These are phyloP conservation scores for Cantharis nigra DNA, from an alignment of 2,888 invertebrate genomes.

Conservation along the genomic window DNA sequence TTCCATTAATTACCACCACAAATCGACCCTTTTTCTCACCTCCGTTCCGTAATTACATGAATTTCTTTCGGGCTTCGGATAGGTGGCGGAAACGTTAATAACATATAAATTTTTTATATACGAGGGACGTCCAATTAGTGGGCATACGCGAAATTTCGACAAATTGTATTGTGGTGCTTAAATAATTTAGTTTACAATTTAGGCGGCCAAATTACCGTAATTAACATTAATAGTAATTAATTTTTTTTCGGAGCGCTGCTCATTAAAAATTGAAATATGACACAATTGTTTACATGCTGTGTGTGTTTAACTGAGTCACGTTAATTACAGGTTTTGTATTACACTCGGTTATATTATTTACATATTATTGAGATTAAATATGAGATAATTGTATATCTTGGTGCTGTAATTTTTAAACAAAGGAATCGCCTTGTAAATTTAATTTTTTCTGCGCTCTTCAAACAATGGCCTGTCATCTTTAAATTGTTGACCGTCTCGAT, in stretches of 20 bases:
- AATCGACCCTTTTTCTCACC: neutral
- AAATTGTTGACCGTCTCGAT: neutral
- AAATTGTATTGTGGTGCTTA: neutral
- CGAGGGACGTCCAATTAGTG: neutral
- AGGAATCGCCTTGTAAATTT: neutral
- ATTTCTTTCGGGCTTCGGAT: neutral
- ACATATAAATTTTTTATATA: neutral
- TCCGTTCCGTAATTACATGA: neutral
- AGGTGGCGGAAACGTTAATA: neutral
- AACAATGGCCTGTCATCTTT: neutral
- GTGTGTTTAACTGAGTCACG: slow-evolving; percentile 5
- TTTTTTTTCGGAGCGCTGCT: slow-evolving; percentile 7
- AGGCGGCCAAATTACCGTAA: slow-evolving; percentile 9
- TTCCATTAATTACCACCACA: neutral
- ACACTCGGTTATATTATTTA: neutral
- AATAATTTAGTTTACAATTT: neutral
- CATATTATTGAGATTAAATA: neutral
- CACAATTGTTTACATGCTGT: slow-evolving; percentile 10
- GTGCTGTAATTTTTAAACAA: neutral
- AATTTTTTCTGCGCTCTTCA: neutral
- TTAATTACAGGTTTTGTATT: slow-evolving; percentile 7
- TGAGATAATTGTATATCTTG: neutral
- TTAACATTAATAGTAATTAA: slow-evolving; percentile 4
- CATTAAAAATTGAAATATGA: slow-evolving; percentile 14
- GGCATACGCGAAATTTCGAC: neutral